Evolutionary conservation across 2,797 vertebrate genomes (phyloP), one percentile per base, ranked within the genome.

Genomic region (Esox masquinongy): DNA sequence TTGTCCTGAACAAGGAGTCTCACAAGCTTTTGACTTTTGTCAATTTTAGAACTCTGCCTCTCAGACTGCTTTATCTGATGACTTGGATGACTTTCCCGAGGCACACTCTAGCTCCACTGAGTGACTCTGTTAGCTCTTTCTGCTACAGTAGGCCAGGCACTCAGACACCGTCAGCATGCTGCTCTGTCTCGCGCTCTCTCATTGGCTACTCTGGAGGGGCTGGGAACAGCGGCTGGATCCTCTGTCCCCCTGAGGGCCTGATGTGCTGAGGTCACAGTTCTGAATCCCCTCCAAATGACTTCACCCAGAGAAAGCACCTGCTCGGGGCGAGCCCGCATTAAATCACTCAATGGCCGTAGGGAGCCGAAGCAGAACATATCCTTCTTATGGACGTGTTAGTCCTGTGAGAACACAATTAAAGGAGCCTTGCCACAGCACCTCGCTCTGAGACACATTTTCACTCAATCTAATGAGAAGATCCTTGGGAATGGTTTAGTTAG

Each of bases 221-320:
- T 83, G 83, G 76, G 85, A 88, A 93, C 90, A 88, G 89, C 89
- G 75, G 88, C 81, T 73, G 77, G 86, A 92, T 93, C 83, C 88
- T 87, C 90, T 91, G 83, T 87, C 88, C 90, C 92, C 90, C 91
- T 85, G 84, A 91, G 90, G 92, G 86, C 86, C 78, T 80, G 86
- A 86, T 91, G 87, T 92, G 92, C 89, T 91, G 92, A 93, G 92
- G 92, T 94, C 92, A 94, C 91, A 87, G 86, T 91, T 93, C 88
- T 90, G 90, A 92, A 92, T 91, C 84, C 87, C 90, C 92, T 93
- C 85, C 83, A 88, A 92, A 93, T 91, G 88, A 93, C 91, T 93
- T 92, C 89, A 92, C 87, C 90, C 88, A 80, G 82, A 90, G 90
- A 93, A 92, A 92, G 90, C 93, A 94, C 93, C 92, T 94, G 93